phyloP scores from a whole-genome alignment of 2,888 invertebrate genomes.

The Lithophane leautieri region DNA sequence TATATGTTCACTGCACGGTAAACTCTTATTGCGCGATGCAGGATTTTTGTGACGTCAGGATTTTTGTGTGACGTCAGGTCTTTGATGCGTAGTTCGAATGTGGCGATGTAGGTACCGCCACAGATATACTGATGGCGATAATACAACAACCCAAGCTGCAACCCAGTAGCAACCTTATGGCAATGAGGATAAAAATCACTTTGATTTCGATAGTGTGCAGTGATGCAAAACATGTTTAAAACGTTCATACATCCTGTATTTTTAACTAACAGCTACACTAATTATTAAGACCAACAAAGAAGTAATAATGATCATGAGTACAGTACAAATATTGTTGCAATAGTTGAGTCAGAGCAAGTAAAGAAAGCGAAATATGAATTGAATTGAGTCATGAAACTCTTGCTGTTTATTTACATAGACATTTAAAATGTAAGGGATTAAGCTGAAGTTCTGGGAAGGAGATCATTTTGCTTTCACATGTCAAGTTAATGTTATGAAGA shows the following conservation, averaged over 20 bases:
- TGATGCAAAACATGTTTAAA: no score
- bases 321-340: slow-evolving; percentile 40
- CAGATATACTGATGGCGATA: not conserved
- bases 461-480: slow-evolving; percentile 27
- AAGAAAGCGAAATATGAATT: slow-evolving; percentile 19
- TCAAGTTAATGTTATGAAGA: not conserved
- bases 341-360: slow-evolving; percentile 25
- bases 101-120: no score
- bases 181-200: no score
- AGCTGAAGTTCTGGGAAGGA: slow-evolving; percentile 25
- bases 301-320: slow-evolving; percentile 19
- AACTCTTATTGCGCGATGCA: no score
- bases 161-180: no score
- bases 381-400: slow-evolving; percentile 25
- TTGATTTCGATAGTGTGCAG: no score
- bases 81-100: no score
- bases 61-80: no score
- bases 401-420: slow-evolving; percentile 10
- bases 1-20: no score
- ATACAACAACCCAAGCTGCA: not conserved
- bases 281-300: not conserved
- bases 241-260: slow-evolving; percentile 11
- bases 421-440: not conserved
- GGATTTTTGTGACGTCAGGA: no score
- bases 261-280: not conserved